Conservation (phyloP, 2,113 vertebrate species). For the Scophthalmus maximus region DNA sequence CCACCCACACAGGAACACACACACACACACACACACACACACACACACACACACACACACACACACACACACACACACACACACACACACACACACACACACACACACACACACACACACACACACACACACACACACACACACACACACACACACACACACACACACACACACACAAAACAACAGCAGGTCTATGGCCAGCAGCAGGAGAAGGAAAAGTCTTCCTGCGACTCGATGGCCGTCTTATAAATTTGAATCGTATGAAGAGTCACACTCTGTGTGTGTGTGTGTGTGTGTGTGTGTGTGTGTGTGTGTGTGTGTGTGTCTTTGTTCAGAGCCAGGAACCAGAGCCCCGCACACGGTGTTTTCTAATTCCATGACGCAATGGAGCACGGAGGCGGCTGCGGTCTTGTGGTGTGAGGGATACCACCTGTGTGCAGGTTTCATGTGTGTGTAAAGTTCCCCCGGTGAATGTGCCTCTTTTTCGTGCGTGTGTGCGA, state of each 20-base stretch:
- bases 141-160: no score
- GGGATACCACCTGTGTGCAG: conserved; percentile 66
- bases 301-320: no score
- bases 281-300: no score
- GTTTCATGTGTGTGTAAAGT: conserved; percentile 33
- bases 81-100: conserved; percentile 44
- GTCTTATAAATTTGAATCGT: conserved; percentile 52
- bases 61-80: conserved; percentile 49
- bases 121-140: conserved; percentile 25
- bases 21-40: conserved; percentile 19
- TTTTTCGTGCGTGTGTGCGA: neutral
- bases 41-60: conserved; percentile 50
- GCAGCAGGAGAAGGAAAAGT: neutral
- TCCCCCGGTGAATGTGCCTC: conserved; percentile 13
- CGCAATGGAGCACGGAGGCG: conserved; percentile 61
- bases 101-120: no score
- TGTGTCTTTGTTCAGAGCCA: conserved; percentile 46
- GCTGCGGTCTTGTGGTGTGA: conserved; percentile 49
- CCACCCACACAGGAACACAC: conserved; percentile 51
- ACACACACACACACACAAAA: conserved; percentile 48
- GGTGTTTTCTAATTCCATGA: conserved; percentile 67
- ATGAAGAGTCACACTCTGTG: conserved; percentile 39
- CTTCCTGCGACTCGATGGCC: conserved; percentile 23
- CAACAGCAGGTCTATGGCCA: no score
- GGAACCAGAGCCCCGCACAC: conserved; percentile 48